These are phyloP conservation scores for Chrysina gloriosa DNA, from an alignment of 2,888 invertebrate genomes.

Conservation along the genomic window DNA sequence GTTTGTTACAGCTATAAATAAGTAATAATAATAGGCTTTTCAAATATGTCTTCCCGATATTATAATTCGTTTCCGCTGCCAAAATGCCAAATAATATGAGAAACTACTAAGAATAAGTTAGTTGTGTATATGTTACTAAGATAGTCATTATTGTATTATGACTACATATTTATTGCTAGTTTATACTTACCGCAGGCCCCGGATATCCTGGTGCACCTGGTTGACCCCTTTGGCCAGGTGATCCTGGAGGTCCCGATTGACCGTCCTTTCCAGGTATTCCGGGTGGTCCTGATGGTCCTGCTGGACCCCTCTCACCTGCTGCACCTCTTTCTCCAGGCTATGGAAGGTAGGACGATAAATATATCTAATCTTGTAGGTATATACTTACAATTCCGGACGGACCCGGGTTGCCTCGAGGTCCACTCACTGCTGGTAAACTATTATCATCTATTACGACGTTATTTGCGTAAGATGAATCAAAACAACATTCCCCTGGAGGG, in stretches of 20 bases:
- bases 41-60: too few species aligned
- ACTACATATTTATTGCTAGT: background rate
- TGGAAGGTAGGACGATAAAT: background rate
- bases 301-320: constrained; percentile 69
- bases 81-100: too few species aligned
- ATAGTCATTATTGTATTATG: background rate
- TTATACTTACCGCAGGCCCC: constrained; percentile 68
- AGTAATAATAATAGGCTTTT: too few species aligned
- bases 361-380: too few species aligned
- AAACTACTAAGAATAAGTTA: too few species aligned
- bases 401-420: constrained; percentile 70
- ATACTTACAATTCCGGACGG: constrained; percentile 64
- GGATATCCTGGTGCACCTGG: constrained; percentile 72
- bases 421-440: constrained; percentile 63
- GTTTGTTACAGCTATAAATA: too few species aligned
- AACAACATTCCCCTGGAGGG: background rate
- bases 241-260: constrained; percentile 70
- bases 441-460: constrained; percentile 51
- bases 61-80: too few species aligned
- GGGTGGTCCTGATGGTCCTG: constrained; percentile 69
- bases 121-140: background rate
- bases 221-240: constrained; percentile 70
- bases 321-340: constrained; percentile 71
- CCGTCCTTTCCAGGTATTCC: constrained; percentile 72
- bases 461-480: constrained; percentile 51